Evolutionary conservation across 37 sponge, comb jelly and placozoan genomes (phyloP), one percentile per base, ranked within the genome.

Genomic region (Aplysina aerophoba): DNA sequence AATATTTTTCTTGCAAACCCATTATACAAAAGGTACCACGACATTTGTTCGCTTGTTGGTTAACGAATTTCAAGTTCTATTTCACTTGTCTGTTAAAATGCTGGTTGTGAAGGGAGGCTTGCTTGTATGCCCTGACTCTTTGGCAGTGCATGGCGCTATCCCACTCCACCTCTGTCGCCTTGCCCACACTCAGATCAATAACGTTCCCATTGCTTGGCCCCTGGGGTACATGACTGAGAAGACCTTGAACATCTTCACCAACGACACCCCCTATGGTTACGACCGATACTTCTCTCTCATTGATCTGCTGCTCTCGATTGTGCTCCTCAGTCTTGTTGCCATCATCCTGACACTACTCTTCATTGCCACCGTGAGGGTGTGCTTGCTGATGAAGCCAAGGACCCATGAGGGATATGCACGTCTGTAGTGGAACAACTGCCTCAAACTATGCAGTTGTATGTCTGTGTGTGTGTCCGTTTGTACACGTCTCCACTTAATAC

Each of bases 1-100:
- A 92, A 83, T 87, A 82, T 86, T 88, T 80, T 56, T 54, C 90
- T 89, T 56, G 74, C 84, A 81, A 92, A 92, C 93, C 93, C 89
- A 86, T 92, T 89, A 92, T 92, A 74, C 93, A 92, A 89, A 92
- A 92, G 93, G 93, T 92, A 92, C 93, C 66, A 92, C 81, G 83
- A 87, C 38, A 37, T 28, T 67, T 82, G 72, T 92, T 88, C 88
- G 88, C 92, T 92, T 85, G 64, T 88, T 73, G 55, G 53, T 85
- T 82, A 15, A 73, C 74, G 57, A 88, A 81, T 88, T 92, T 92
- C 85, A 80, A 73, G 63, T 25, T 88, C 92, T 91, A 82, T 88
- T 92, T 92, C 88, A 91, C 56, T 83, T 55, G 31, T 73, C 63
- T 86, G n/a, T n/a, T n/a, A n/a, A n/a, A n/a, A n/a, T n/a, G n/a